Base-by-base conservation (phyloP, 1,140 invertebrate species). In the Antheraea pernyi region DNA sequence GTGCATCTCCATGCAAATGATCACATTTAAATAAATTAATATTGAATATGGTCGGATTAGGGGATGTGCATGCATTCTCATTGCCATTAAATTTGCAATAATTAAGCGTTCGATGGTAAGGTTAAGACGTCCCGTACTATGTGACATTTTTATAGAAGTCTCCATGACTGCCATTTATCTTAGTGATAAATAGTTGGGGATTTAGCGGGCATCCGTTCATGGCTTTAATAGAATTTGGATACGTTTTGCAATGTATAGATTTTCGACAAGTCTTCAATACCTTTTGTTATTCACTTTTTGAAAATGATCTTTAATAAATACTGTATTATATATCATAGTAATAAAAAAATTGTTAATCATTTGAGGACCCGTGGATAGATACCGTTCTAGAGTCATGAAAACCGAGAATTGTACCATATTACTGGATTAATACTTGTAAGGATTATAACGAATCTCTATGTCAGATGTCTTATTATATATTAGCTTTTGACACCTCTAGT, bases 1-100 rank as follows among this genome's bases (percentile, higher is more conserved):
- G 46, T 53, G 16, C 4, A 53, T 53, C 10, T 53, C 16, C 46
- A 53, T 53, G 16, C 16, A 53, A 53, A 53, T 53, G 46, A 53
- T 53, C 46, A 53, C 46, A 53, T 53, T 53, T 53, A 13, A 53
- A 53, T 53, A 53, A 53, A 53, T 53, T 53, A 53, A 53, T 53
- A 16, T 16, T n/a, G 6, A 16, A 16, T 13, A 16, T 53, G 11
- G 46, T 53, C 16, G 2, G 46, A 16, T 16, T 53, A 16, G 46
- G 46, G 46, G 16, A 16, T 42, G 46, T 53, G 46, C 16, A n/a
- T 53, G 46, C 16, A 53, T 53, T 53, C 46, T 16, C 16, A 16
- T 53, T 53, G 5, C 9, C 46, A 16, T 53, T 53, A 53, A 9
- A 9, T 11, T 42, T 42, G 11, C 13, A 53, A 53, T 13, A 53